Percentiles rank a stretch among this genome's conserved stretches.
Conservation (phyloP, 2,888 invertebrate genomes). For the Nineta flava region DNA sequence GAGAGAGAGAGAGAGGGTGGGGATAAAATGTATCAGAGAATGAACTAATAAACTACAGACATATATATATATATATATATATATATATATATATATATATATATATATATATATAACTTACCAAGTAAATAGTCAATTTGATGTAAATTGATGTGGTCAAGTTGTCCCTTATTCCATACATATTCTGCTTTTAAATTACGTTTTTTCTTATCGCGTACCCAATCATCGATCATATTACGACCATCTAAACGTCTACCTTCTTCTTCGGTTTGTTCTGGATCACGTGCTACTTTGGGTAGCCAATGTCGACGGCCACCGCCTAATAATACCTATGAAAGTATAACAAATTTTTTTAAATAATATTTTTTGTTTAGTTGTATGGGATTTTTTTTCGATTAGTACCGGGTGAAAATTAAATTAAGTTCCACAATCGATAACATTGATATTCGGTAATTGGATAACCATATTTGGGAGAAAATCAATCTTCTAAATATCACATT, state of each 20-base stretch:
- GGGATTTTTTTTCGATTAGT: neutral
- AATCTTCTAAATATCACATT: too few relatives aligned
- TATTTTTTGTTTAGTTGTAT: neutral
- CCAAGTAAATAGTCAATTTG: slow-evolving; percentile 59
- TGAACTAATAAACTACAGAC: neutral
- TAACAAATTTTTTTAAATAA: neutral
- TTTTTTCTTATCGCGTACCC: slow-evolving; percentile 58
- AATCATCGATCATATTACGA: slow-evolving; percentile 63
- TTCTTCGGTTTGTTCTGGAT: slow-evolving; percentile 51
- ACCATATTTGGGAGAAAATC: too few relatives aligned
- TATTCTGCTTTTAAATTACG: slow-evolving; percentile 50
- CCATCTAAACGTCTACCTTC: slow-evolving; percentile 61
- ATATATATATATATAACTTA: slow-evolving; percentile 24
- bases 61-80: slow-evolving; percentile 3
- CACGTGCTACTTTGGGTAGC: slow-evolving; percentile 51
- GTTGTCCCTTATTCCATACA: slow-evolving; percentile 55
- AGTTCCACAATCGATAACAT: too few relatives aligned
- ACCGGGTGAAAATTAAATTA: neutral
- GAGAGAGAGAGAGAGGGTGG: too few relatives aligned
- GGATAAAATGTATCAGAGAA: too few relatives aligned
- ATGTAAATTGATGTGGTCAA: slow-evolving; percentile 50
- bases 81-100: slow-evolving; percentile 2
- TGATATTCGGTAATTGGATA: too few relatives aligned
- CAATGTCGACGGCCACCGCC: slow-evolving; percentile 66
- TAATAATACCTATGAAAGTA: slow-evolving; percentile 45